These are phyloP conservation scores for Platichthys stellatus DNA, from an alignment of 2,113 vertebrate genomes.

Conservation along the genomic window DNA sequence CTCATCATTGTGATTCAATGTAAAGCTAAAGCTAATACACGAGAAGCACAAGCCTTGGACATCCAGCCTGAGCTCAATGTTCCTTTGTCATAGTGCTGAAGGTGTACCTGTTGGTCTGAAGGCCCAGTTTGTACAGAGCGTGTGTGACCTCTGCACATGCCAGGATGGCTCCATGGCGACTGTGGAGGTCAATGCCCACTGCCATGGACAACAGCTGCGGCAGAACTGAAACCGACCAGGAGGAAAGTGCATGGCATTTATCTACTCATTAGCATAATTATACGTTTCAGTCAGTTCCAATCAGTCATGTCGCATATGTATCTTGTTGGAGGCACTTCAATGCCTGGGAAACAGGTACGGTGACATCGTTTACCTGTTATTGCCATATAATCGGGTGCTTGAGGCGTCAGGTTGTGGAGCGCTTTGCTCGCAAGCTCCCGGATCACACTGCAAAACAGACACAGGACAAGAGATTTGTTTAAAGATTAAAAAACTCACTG, in stretches of 20 bases:
- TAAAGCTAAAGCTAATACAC: neutral
- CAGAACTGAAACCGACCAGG: slow-evolving; percentile 83
- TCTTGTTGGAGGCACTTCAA: neutral
- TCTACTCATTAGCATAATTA: neutral
- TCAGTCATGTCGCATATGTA: neutral
- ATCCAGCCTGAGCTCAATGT: neutral
- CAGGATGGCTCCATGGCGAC: slow-evolving; percentile 92
- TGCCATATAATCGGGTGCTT: slow-evolving; percentile 87
- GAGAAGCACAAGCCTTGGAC: neutral
- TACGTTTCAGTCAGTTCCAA: neutral
- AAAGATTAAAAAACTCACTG: neutral
- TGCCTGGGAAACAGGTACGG: slow-evolving; percentile 43
- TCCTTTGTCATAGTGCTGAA: neutral
- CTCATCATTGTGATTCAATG: neutral
- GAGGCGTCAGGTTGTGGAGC: slow-evolving; percentile 88
- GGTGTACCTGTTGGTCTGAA: slow-evolving; percentile 85
- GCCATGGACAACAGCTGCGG: slow-evolving; percentile 87
- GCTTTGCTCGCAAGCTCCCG: slow-evolving; percentile 90
- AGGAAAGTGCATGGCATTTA: neutral
- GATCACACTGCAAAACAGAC: slow-evolving; percentile 82
- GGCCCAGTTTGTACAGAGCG: slow-evolving; percentile 86
- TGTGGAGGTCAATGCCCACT: slow-evolving; percentile 87
- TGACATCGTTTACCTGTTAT: slow-evolving; percentile 82
- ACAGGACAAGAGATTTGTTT: neutral
- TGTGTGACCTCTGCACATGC: slow-evolving; percentile 91